Base-by-base conservation (phyloP, 2,797 vertebrate species). In the Tragelaphus eurycerus region DNA sequence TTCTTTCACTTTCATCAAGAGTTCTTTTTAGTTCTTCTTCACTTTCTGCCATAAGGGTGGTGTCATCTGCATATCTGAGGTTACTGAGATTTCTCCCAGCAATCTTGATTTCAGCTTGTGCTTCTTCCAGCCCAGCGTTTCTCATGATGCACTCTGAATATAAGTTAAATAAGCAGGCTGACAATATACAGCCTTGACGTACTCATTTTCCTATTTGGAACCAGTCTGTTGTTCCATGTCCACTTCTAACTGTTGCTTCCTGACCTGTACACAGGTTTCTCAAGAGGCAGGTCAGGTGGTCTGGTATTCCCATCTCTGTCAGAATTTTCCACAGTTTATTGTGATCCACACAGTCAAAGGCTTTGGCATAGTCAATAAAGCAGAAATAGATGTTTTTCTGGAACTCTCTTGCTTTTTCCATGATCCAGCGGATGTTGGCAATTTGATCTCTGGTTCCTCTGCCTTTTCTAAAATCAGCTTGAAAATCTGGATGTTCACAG, bases 11-110 rank as follows among this genome's bases (percentile, higher is more conserved):
- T 64, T 64, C 29, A 62, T 16, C 31, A 64, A 64, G 2, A 34
- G 31, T 16, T 16, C 2, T 10, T 0, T 67, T 34, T 19, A 67
- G 62, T 10, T 67, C 16, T 2, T 62, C 60, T 64, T n/a, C 31
- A 19, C 4, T 34, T 19, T 34, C 4, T 67, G 62, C 16, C 62
- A 10, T 10, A 67, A 60, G 31, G 62, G 62, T 64, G 4, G 2
- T 64, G 31, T 64, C 31, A 64, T 67, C 16, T 67, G 62, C 31
- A 34, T 67, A 64, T 64, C 31, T 64, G 62, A 64, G 31, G 0
- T n/a, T n/a, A 64, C 19, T 64, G 31, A 10, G 9, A 64, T 19
- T 64, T 64, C 2, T 0, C 62, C 62, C 2, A 0, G 16, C 16
- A 17, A n/a, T 64, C 4, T n/a, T n/a, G 62, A n/a, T n/a, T n/a